Evolutionary conservation across 1,140 invertebrate species (phyloP).

Genomic region (Hycleus cichorii): DNA sequence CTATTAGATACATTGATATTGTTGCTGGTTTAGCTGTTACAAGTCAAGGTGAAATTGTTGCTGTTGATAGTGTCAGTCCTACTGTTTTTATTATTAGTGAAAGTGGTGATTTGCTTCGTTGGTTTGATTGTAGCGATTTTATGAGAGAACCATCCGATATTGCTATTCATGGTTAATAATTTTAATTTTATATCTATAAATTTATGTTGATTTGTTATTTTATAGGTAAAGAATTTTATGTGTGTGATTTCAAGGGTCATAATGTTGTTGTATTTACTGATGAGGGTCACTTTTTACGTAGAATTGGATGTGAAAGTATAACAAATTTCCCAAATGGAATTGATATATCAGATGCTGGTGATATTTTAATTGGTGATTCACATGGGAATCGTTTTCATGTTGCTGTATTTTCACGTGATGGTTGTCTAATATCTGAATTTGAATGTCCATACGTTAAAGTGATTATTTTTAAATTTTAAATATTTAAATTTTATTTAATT

Average conservation of each 20-base stretch:
- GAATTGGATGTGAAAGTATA: constrained; percentile 90
- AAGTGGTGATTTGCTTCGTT: constrained; percentile 79
- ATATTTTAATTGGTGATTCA: constrained; percentile 93
- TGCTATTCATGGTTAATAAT: constrained; percentile 70
- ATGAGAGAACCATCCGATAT: constrained; percentile 97
- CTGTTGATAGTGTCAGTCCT: constrained; percentile 94
- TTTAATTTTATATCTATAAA: not conserved
- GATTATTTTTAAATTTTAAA: constrained; percentile 25
- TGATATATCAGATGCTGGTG: constrained; percentile 92
- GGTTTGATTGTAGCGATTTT: constrained; percentile 95
- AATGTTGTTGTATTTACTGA: constrained; percentile 94
- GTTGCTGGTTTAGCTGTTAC: constrained; percentile 93
- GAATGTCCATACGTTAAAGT: constrained; percentile 95
- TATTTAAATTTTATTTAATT: not conserved
- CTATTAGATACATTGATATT: constrained; percentile 92
- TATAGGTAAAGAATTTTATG: constrained; percentile 87
- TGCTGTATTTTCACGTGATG: constrained; percentile 84
- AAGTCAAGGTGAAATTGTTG: constrained; percentile 83
- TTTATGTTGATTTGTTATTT: constrained; percentile 28
- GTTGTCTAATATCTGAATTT: constrained; percentile 83
- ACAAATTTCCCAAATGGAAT: constrained; percentile 98
- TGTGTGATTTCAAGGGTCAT: constrained; percentile 97
- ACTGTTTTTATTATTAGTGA: constrained; percentile 93
- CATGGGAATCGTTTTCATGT: constrained; percentile 97
- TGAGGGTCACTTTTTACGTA: constrained; percentile 80